phyloP scores from a whole-genome alignment of 2,888 invertebrate species.

The Meliscaeva auricollis region DNA sequence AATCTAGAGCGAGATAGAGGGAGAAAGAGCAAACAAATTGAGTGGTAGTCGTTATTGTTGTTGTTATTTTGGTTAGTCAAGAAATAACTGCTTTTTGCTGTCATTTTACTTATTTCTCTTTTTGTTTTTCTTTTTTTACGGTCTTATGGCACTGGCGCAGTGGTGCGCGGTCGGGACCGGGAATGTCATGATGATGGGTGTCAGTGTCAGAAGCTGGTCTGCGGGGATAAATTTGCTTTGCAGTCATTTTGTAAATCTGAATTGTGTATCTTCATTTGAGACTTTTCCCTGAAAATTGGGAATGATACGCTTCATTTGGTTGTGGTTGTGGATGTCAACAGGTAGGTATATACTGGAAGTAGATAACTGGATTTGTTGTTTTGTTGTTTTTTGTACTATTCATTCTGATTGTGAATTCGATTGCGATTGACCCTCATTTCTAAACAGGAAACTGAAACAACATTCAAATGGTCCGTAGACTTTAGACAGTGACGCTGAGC shows the following conservation, averaged over 20 bases:
- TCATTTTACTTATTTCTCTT: conserved; percentile 8
- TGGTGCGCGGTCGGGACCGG: background rate
- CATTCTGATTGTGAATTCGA: conserved; percentile 23
- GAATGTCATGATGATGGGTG: background rate
- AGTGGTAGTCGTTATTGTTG: background rate
- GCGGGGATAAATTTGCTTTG: conserved; percentile 3
- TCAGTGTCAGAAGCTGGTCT: conserved; percentile 17
- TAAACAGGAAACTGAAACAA: conserved; percentile 55
- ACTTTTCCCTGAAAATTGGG: conserved; percentile 33
- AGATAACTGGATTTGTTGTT: conserved; percentile 34
- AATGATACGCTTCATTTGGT: conserved; percentile 23
- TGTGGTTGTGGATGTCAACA: conserved; percentile 34
- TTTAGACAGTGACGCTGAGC: conserved; percentile 1
- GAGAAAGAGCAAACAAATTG: conserved; percentile 14
- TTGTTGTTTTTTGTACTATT: conserved; percentile 45
- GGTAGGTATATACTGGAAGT: no score
- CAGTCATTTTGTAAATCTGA: conserved; percentile 1
- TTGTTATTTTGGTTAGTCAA: conserved; percentile 35
- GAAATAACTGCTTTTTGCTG: conserved; percentile 44
- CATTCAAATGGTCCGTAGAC: conserved; percentile 55
- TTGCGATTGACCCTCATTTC: conserved; percentile 62
- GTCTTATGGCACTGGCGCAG: no score
- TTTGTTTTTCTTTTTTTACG: no score
- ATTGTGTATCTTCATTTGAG: conserved; percentile 7
- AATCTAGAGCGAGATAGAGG: conserved; percentile 13